Conservation (phyloP, 1,140 invertebrate genomes). For the Nixonia krombeini region DNA sequence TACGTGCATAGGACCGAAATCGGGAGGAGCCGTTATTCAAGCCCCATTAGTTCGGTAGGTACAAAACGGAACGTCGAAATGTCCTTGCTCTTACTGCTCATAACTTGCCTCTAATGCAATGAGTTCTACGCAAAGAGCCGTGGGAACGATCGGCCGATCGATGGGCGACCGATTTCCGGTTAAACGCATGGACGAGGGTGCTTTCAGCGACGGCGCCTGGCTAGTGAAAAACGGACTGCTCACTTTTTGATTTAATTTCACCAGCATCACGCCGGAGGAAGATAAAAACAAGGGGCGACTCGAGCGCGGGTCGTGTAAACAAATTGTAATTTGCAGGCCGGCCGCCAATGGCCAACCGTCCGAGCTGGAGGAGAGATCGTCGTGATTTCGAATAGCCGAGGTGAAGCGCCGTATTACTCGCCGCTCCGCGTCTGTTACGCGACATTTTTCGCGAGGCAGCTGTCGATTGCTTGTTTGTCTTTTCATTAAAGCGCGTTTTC, state of each 20-base stretch:
- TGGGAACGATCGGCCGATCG: too few relatives aligned
- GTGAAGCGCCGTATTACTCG: conserved; percentile 1
- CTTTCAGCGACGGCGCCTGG: too few relatives aligned
- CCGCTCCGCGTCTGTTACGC: too few relatives aligned
- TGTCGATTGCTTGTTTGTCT: conserved; percentile 10
- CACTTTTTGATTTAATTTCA: background rate
- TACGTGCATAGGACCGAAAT: conserved; percentile 11
- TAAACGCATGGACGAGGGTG: too few relatives aligned
- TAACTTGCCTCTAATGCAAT: too few relatives aligned
- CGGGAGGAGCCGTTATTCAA: conserved; percentile 12
- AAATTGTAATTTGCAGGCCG: conserved; percentile 10
- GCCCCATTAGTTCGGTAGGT: conserved; percentile 14
- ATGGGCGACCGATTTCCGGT: too few relatives aligned
- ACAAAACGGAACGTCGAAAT: too few relatives aligned
- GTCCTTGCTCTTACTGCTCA: too few relatives aligned
- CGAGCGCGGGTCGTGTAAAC: background rate
- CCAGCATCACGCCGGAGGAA: background rate
- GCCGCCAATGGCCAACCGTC: background rate
- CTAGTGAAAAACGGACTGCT: background rate
- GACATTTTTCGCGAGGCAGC: background rate
- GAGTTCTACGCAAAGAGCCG: too few relatives aligned
- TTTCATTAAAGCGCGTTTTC: background rate
- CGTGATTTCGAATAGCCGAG: conserved; percentile 6
- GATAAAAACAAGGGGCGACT: background rate
- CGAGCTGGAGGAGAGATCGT: background rate